Evolutionary conservation across 2,113 vertebrate genomes (phyloP).

Genomic region (Cyprinodon tularosa): DNA sequence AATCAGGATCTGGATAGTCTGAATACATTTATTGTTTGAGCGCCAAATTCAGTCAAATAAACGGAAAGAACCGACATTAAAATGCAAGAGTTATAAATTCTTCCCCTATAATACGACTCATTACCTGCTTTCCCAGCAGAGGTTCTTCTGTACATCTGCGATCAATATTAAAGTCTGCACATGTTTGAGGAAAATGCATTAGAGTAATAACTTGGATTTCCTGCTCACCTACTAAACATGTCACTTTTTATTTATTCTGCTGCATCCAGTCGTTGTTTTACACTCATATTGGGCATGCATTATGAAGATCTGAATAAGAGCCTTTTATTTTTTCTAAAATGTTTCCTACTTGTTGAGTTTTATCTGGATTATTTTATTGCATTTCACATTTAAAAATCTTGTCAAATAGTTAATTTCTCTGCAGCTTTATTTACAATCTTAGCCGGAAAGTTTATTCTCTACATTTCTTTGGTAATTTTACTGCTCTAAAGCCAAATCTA

Average conservation of each 20-base stretch:
- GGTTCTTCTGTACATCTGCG: neutral
- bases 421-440: neutral
- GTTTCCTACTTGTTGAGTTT: neutral
- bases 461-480: neutral
- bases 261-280: too few relatives aligned
- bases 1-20: neutral
- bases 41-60: neutral
- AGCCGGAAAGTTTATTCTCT: neutral
- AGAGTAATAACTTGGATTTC: slow-evolving; percentile 33
- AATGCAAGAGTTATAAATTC: neutral
- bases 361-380: neutral
- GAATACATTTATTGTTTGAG: neutral
- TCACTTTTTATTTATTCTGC: neutral
- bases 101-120: neutral
- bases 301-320: neutral
- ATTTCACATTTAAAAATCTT: neutral
- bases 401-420: neutral
- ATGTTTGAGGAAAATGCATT: slow-evolving; percentile 42
- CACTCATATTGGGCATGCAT: neutral
- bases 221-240: slow-evolving; percentile 4
- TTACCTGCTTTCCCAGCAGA: slow-evolving; percentile 36
- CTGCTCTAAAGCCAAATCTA: slow-evolving; percentile 5
- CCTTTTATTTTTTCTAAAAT: too few relatives aligned
- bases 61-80: neutral
- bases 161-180: slow-evolving; percentile 23